Conservation (phyloP, 2,113 vertebrate species). For the Lontra canadensis region DNA sequence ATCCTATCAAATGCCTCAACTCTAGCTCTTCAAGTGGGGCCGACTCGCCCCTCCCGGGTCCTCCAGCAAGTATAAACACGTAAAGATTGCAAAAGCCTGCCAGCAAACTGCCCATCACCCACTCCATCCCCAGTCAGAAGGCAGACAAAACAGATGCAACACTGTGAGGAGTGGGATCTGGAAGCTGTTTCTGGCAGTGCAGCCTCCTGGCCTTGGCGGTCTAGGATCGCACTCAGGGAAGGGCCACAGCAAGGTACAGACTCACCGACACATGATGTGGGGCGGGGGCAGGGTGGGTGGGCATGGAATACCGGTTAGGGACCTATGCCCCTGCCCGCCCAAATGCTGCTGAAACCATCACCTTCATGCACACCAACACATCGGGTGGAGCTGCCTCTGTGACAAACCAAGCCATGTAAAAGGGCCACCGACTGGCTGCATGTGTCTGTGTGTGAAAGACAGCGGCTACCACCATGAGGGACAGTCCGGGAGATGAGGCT, state of each 20-base stretch:
- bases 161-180: not conserved
- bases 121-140: conserved; percentile 41
- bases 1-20: conserved; percentile 32
- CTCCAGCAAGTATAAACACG: conserved; percentile 47
- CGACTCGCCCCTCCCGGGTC: not conserved
- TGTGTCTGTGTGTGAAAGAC: not conserved
- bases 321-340: fast-evolving
- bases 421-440: not conserved
- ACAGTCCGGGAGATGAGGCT: not conserved
- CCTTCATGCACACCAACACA: fast-evolving
- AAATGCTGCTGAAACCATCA: not conserved
- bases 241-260: not conserved
- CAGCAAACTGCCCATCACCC: not conserved
- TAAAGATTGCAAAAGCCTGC: not conserved
- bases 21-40: conserved; percentile 24
- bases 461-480: not conserved
- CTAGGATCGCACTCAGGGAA: fast-evolving
- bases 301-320: not conserved
- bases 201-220: not conserved
- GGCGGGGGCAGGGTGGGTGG: not conserved
- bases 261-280: fast-evolving
- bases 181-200: not conserved
- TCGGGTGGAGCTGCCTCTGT: not conserved
- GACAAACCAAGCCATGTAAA: not conserved
- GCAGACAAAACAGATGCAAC: conserved; percentile 38